phyloP scores from a whole-genome alignment of 2,888 invertebrate genomes.

The Anodontia alba region DNA sequence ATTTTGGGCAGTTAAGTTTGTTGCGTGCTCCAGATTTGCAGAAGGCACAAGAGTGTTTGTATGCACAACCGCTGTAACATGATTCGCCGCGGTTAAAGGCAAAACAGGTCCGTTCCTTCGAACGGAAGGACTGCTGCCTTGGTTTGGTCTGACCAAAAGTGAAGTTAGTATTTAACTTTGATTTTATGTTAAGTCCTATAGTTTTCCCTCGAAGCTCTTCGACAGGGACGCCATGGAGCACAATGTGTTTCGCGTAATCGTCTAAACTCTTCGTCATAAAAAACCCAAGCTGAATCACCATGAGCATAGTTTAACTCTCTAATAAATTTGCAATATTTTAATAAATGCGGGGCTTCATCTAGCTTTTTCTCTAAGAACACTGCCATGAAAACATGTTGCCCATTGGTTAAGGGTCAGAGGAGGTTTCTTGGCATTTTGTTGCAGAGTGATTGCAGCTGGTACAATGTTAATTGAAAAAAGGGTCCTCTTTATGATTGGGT shows the following conservation, averaged over 20 bases:
- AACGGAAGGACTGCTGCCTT: background rate
- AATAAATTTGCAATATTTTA: conserved; percentile 15
- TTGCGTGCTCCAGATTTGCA: background rate
- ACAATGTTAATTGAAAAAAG: background rate
- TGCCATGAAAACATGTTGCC: conserved; percentile 18
- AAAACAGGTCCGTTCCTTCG: conserved; percentile 10
- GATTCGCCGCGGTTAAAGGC: background rate
- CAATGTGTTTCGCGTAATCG: background rate
- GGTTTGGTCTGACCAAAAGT: background rate
- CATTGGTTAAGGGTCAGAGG: conserved; percentile 26
- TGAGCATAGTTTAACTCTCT: background rate
- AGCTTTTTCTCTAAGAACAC: conserved; percentile 14
- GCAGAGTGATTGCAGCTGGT: background rate
- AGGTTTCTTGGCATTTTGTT: background rate
- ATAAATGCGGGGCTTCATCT: conserved; percentile 14
- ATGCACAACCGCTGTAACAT: background rate
- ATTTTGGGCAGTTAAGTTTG: background rate
- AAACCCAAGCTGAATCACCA: conserved; percentile 13
- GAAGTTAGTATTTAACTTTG: background rate
- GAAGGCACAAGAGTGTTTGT: background rate
- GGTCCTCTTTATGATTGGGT: background rate
- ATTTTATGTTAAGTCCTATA: background rate
- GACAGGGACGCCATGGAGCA: conserved; percentile 11
- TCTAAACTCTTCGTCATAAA: conserved; percentile 20
- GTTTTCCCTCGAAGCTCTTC: conserved; percentile 16